Percentiles rank a stretch among this genome's conserved stretches.
These are phyloP conservation scores for Andrena camellia DNA, from an alignment of 2,888 invertebrate species.

Conservation along the genomic window DNA sequence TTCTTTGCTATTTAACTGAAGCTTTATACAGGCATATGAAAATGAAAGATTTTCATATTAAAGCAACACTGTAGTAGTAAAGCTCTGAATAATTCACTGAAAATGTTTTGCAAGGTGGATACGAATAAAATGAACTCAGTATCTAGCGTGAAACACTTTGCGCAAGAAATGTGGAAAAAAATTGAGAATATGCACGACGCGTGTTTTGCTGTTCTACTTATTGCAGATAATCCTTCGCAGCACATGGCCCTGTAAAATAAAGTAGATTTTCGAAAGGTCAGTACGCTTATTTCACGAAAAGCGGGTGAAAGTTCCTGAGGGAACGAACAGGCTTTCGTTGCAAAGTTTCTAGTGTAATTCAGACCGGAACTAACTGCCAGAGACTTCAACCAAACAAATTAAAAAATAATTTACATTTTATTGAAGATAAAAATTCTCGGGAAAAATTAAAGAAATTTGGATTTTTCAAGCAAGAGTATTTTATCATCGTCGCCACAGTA, in stretches of 20 bases:
- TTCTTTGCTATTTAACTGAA: not conserved
- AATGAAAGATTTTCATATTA: not conserved
- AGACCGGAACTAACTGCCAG: slow-evolving; percentile 10
- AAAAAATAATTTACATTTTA: slow-evolving; percentile 1
- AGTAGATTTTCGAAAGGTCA: slow-evolving; percentile 1
- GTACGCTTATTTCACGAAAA: slow-evolving; percentile 14
- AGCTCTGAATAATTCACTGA: not conserved
- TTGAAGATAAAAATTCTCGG: not conserved
- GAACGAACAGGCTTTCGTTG: slow-evolving; percentile 25
- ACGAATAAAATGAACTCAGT: not conserved
- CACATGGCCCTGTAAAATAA: slow-evolving; percentile 11
- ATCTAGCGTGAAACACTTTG: not conserved
- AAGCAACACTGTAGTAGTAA: not conserved
- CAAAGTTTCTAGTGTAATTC: slow-evolving; percentile 21
- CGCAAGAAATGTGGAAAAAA: not conserved
- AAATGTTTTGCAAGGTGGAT: not conserved
- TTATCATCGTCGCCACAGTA: not conserved
- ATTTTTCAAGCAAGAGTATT: not conserved
- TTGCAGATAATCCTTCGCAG: slow-evolving; percentile 14
- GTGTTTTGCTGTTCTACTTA: slow-evolving; percentile 10
- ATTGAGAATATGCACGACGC: not conserved
- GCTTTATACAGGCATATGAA: not conserved
- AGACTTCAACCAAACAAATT: slow-evolving; percentile 13
- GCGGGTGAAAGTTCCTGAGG: slow-evolving; percentile 13
- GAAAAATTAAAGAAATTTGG: not conserved